Evolutionary conservation across 2,113 vertebrate genomes (phyloP).

Genomic region (Leucosticte australis): DNA sequence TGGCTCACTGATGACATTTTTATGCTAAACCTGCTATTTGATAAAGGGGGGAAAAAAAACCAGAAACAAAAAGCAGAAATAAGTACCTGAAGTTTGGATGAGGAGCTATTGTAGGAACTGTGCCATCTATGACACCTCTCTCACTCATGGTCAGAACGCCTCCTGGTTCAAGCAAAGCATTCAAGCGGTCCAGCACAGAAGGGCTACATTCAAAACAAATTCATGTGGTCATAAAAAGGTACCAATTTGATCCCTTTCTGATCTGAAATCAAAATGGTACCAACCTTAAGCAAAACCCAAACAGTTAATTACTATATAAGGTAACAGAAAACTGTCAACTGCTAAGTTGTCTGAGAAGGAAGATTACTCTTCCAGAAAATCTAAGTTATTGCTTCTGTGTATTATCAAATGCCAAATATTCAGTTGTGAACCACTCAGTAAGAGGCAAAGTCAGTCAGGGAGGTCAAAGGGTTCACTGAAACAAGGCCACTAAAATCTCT

Average conservation of each 20-base stretch:
- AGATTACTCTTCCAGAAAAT: neutral
- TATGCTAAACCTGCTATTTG: neutral
- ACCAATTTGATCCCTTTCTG: neutral
- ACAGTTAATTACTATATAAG: neutral
- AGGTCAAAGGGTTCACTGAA: neutral
- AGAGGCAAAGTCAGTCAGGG: neutral
- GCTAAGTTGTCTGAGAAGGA: neutral
- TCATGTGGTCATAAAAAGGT: neutral
- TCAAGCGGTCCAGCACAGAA: slow-evolving; percentile 94
- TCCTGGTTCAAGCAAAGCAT: slow-evolving; percentile 92
- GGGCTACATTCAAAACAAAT: slow-evolving; percentile 76
- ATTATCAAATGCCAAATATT: neutral
- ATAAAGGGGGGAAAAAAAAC: neutral
- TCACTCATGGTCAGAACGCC: slow-evolving; percentile 93
- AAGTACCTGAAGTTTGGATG: slow-evolving; percentile 94
- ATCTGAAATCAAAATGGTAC: neutral
- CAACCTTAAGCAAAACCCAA: neutral
- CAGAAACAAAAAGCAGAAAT: neutral
- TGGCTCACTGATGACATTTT: neutral
- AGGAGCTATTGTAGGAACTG: slow-evolving; percentile 83
- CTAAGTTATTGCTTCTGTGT: neutral
- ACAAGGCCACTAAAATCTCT: neutral
- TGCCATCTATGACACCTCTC: slow-evolving; percentile 91
- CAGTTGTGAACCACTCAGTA: neutral
- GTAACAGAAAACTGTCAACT: neutral